Evolutionary conservation across 2,113 vertebrate genomes (phyloP), one percentile per base, ranked within the genome.

Genomic region (Calidris pygmaea): DNA sequence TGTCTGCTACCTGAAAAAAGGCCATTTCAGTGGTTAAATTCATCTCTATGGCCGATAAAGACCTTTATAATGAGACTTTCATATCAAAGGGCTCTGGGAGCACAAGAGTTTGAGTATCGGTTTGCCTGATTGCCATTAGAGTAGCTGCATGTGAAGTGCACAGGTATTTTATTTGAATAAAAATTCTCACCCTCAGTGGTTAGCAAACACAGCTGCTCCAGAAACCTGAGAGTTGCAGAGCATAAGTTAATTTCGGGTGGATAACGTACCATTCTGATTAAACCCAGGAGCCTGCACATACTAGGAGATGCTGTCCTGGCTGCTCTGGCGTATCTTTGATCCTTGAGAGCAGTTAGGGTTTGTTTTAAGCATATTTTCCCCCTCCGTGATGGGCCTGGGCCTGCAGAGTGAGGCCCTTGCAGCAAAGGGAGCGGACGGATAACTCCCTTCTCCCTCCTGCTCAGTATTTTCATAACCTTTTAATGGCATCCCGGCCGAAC

Each of bases 391-490:
- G 53, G 48, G 26, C 37, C 41, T 2, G 6, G 70, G 82, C 80
- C 59, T 47, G 34, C 43, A 75, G 73, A 78, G 15, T 30, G 60
- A 62, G 53, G 45, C 21, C 48, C 29, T 43, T 68, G 72, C 39
- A 60, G 84, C 1, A 1, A 15, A 50, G 87, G 56, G 43, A 82
- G 18, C 6, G 18, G 66, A 47, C 0, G 13, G 70, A 9, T 19
- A 50, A 21, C 15, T 71, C 39, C 32, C 55, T 88, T 77, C 83
- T 90, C 56, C 50, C 21, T 85, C 85, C 66, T 1, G 6, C 16
- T 0, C 39, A 37, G 30, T 92, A 60, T 92, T 95, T 95, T 85
- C 66, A 76, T 94, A 96, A 92, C 87, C 89, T 95, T 75, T 82
- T 14, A 27, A 13, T 56, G 89, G 86, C 91, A 95, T 93, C 73